phyloP scores from a whole-genome alignment of 2,113 vertebrate species.

The Megaleporinus macrocephalus region DNA sequence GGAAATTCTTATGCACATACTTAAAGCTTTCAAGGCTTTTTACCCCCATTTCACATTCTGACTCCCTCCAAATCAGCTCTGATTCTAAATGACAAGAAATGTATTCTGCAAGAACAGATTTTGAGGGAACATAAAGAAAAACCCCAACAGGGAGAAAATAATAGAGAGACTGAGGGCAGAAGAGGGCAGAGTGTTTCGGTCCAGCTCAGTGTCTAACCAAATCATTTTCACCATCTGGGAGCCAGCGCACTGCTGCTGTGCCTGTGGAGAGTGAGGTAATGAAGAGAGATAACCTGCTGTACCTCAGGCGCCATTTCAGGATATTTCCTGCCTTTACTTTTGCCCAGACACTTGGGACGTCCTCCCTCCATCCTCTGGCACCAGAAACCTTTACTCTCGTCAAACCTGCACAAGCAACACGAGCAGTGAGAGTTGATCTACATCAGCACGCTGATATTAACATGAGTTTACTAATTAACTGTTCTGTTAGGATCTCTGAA shows the following conservation, averaged over 20 bases:
- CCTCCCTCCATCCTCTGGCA: slow-evolving; percentile 91
- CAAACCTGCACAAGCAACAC: slow-evolving; percentile 80
- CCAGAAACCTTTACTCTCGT: slow-evolving; percentile 97
- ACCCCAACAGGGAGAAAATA: background rate
- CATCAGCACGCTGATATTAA: too few relatives aligned
- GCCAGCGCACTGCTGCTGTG: background rate
- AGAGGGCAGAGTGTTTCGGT: background rate
- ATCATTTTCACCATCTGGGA: background rate
- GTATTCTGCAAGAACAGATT: background rate
- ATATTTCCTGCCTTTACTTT: slow-evolving; percentile 95
- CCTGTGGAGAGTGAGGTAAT: background rate
- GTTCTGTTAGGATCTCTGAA: too few relatives aligned
- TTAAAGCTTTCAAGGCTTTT: background rate
- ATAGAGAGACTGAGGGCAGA: background rate
- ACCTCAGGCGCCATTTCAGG: slow-evolving; percentile 91
- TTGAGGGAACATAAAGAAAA: background rate
- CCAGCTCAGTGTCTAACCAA: background rate
- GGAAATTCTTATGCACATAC: background rate
- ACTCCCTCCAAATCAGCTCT: background rate
- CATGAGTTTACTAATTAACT: too few relatives aligned
- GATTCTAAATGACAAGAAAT: background rate
- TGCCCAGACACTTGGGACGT: slow-evolving; percentile 93
- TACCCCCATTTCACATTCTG: background rate
- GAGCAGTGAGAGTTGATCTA: too few relatives aligned
- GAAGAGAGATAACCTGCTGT: background rate